Evolutionary conservation across 2,888 invertebrate species (phyloP), one percentile per base, ranked within the genome.

Genomic region (Melangyna quadrimaculata): DNA sequence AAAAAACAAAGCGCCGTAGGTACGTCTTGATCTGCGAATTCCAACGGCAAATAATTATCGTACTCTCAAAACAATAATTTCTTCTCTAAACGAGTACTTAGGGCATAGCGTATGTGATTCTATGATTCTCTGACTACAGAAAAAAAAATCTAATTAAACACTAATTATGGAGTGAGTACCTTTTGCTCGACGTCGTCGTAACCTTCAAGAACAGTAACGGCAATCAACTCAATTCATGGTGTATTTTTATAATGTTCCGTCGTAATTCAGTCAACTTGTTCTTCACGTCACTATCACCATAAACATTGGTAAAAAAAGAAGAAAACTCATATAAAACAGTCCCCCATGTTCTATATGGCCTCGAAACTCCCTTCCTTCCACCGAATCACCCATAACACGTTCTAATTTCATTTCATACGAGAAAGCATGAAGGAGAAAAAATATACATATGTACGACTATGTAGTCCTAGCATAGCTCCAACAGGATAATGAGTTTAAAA

Each of bases 401-500:
- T 29, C 86, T 73, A 65, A 73, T 81, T 81, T 53, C 59, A 57
- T 84, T 84, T 40, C 53, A 72, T 77, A 53, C 45, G 59, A 80
- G 72, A 27, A 40, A 48, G 17, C 53, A 51, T 48, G n/a, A 48
- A 37, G 48, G 70, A 53, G 24, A 29, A 48, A 27, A 53, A 75
- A 72, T 5, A 69, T 57, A 63, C 24, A 17, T 19, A 32, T 59
- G 72, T 65, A 78, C 0, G 0, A 5, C 3, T 3, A 40, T 48
- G 45, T 19, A 51, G 51, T 43, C 57, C 51, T 67, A 72, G 55
- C 77, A 80, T 73, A 57, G 75, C 79, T 61, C 24, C 70, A 57
- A 14, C 57, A 79, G 84, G 72, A 79, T 84, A 84, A 84, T 84
- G 84, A 84, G 79, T 77, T 45, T 67, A 74, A 40, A 81, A 70